Evolutionary conservation across 2,888 invertebrate genomes (phyloP).

Genomic region (Acleris literana): DNA sequence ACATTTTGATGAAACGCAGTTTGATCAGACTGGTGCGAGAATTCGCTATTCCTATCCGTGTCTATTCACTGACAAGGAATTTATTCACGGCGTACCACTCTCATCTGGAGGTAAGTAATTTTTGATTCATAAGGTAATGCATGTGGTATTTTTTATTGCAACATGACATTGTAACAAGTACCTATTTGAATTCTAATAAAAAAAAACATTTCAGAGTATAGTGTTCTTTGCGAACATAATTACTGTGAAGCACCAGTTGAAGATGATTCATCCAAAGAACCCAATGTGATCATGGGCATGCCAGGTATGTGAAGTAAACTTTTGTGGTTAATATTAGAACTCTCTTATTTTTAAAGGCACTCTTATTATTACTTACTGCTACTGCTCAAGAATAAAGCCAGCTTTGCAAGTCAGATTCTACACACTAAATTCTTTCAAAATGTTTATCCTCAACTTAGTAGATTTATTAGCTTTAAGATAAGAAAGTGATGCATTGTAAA

Average conservation of each 20-base stretch:
- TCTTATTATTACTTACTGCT: no score
- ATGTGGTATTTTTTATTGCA: no score
- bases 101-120: background rate
- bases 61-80: constrained; percentile 34
- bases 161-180: no score
- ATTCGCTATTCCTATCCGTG: constrained; percentile 36
- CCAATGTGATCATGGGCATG: constrained; percentile 1
- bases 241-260: background rate
- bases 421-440: no score
- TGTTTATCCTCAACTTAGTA: no score
- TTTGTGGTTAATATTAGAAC: background rate
- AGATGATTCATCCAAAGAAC: background rate
- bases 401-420: no score
- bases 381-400: no score
- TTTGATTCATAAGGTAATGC: background rate
- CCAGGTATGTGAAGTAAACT: constrained; percentile 1
- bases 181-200: no score
- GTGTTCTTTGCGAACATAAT: constrained; percentile 2
- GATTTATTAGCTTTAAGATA: no score
- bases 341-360: no score
- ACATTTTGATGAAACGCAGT: constrained; percentile 40
- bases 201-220: constrained; percentile 1
- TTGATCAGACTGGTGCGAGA: constrained; percentile 32
- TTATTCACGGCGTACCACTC: constrained; percentile 30
- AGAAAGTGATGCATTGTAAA: no score